phyloP scores from a whole-genome alignment of 2,888 invertebrate species.

The Bellardia pandia region DNA sequence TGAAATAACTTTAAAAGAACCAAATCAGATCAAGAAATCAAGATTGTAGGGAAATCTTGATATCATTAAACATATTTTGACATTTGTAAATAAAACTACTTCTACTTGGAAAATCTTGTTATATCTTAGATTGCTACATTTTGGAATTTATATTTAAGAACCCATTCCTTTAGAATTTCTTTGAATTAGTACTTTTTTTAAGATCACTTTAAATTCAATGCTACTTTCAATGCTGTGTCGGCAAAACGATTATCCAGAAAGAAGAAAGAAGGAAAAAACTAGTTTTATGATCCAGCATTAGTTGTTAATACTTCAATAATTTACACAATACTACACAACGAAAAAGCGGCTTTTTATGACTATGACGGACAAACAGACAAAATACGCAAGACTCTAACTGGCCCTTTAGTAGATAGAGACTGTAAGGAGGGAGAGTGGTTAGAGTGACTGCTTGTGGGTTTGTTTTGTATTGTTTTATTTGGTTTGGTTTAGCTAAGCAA shows the following conservation, averaged over 20 bases:
- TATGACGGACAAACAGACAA: background rate
- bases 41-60: too few species aligned
- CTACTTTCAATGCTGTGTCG: slow-evolving; percentile 18
- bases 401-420: too few species aligned
- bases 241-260: slow-evolving; percentile 28
- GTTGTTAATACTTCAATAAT: slow-evolving; percentile 5
- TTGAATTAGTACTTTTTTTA: background rate
- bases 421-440: background rate
- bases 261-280: background rate
- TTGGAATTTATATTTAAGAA: too few species aligned
- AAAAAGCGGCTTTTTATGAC: background rate
- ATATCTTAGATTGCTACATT: too few species aligned
- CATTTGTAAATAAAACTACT: too few species aligned
- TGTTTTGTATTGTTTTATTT: background rate
- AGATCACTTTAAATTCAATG: slow-evolving; percentile 43
- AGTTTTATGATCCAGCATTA: slow-evolving; percentile 51
- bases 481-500: background rate
- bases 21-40: too few species aligned
- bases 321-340: slow-evolving; percentile 19
- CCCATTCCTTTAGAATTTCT: background rate
- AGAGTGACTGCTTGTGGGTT: background rate
- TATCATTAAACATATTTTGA: too few species aligned
- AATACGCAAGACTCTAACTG: background rate
- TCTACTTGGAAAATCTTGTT: too few species aligned
- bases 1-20: too few species aligned